These are phyloP conservation scores for Sander vitreus DNA, from an alignment of 2,113 vertebrate genomes.

Conservation along the genomic window DNA sequence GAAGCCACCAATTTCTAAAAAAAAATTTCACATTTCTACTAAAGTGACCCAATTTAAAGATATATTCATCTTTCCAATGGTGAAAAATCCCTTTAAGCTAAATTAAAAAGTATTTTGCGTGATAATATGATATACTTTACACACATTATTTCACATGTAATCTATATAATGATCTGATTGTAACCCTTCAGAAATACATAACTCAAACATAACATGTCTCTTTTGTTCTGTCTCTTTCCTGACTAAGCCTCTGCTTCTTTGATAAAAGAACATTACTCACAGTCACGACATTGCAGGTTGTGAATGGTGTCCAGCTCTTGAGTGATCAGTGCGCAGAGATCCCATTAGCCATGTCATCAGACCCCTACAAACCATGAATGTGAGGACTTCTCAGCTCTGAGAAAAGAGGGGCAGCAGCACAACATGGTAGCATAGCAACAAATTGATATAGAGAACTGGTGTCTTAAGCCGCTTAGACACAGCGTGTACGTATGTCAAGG, in stretches of 20 bases:
- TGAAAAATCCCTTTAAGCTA: not conserved
- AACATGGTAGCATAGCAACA: constrained; percentile 63
- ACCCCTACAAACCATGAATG: constrained; percentile 18
- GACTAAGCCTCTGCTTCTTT: constrained; percentile 7
- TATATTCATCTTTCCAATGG: too few species aligned
- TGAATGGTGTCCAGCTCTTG: constrained; percentile 27
- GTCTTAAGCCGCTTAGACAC: not conserved
- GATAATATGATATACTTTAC: not conserved
- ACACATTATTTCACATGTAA: not conserved
- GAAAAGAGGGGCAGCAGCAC: constrained; percentile 1
- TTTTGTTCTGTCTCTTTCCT: not conserved
- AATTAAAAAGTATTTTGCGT: not conserved
- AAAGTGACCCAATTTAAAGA: too few species aligned
- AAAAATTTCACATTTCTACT: too few species aligned
- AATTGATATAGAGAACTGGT: constrained; percentile 13
- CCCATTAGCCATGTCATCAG: constrained; percentile 48
- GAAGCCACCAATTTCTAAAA: too few species aligned
- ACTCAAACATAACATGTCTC: not conserved
- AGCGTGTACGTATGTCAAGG: not conserved
- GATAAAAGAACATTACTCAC: constrained; percentile 9
- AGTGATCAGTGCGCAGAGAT: constrained; percentile 28
- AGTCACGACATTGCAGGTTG: constrained; percentile 6
- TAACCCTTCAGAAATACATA: not conserved
- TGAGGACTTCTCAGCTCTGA: constrained; percentile 20
- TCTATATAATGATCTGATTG: not conserved